Evolutionary conservation across 2,113 vertebrate species (phyloP).

Genomic region (Toxostoma redivivum): DNA sequence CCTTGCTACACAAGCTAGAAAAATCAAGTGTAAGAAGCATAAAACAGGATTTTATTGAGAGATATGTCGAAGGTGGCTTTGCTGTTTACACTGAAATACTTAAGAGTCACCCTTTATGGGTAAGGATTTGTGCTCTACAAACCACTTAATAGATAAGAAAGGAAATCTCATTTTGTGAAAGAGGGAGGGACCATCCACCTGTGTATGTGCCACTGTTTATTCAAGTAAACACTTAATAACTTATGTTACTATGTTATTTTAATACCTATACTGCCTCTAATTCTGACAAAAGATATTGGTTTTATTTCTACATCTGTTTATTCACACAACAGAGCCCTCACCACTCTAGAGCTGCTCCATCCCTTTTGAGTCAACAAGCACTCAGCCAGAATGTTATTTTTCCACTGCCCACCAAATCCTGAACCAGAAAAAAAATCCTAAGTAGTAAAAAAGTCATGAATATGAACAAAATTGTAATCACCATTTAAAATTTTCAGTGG

Average conservation of each 20-base stretch:
- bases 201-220: neutral
- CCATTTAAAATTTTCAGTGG: neutral
- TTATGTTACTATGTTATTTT: neutral
- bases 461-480: neutral
- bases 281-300: neutral
- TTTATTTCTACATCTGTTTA: neutral
- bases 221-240: neutral
- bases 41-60: slow-evolving; percentile 7
- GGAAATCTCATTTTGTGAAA: neutral
- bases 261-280: neutral
- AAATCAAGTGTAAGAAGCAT: slow-evolving; percentile 13
- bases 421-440: neutral
- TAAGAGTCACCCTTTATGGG: neutral
- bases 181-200: neutral
- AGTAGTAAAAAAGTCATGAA: neutral
- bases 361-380: neutral
- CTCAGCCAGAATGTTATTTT: neutral
- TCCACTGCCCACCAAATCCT: neutral
- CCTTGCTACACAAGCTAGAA: neutral
- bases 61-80: neutral
- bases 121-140: neutral
- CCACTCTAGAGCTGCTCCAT: neutral
- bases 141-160: neutral
- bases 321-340: neutral
- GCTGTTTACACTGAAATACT: neutral